Base-by-base conservation (phyloP, 64 coral and sea anemone genomes). In the Montipora efflorescens region DNA sequence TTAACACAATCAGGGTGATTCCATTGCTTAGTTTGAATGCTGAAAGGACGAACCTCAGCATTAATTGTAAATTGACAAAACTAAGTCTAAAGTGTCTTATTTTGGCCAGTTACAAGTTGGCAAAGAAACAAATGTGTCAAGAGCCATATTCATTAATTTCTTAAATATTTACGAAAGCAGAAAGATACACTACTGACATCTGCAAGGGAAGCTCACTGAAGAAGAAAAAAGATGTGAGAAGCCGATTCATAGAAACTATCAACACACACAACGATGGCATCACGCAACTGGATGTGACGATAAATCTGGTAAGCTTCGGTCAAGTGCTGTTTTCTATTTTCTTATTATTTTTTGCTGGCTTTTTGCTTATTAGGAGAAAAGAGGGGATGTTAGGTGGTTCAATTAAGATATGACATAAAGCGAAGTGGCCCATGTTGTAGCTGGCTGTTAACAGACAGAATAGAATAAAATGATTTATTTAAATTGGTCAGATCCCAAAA, bases 101-200 rank as follows among this genome's bases (percentile, higher is more conserved):
- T 51, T 86, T 16, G 67, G 45, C 82, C 82, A 68, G 82, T 86
- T 62, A 22, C 62, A 2, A 5, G 62, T 69, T 59, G 18, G 66
- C 45, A 10, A 19, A 9, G 66, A 72, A 5, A 66, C 82, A 50
- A 72, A 86, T 86, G 82, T 86, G 82, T 86, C 82, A 86, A 86
- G 64, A 86, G 64, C 21, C 66, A 86, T 86, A 86, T 86, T 86
- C 68, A 86, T 86, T 86, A 47, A 62, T 72, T 71, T 15, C 19
- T 47, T 64, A 86, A 86, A 86, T 86, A 86, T 86, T 86, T 71
- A 72, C 18, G 13, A 50, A 86, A 66, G 48, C 67, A 3, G 53
- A 49, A 13, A 13, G 23, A 71, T 66, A 86, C 80, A 50, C 4
- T 10, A 18, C 18, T 18, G 44, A 86, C 82, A 86, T 72, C 82